phyloP scores from a whole-genome alignment of 2,888 invertebrate genomes.

The Heteromyza rotundicornis region DNA sequence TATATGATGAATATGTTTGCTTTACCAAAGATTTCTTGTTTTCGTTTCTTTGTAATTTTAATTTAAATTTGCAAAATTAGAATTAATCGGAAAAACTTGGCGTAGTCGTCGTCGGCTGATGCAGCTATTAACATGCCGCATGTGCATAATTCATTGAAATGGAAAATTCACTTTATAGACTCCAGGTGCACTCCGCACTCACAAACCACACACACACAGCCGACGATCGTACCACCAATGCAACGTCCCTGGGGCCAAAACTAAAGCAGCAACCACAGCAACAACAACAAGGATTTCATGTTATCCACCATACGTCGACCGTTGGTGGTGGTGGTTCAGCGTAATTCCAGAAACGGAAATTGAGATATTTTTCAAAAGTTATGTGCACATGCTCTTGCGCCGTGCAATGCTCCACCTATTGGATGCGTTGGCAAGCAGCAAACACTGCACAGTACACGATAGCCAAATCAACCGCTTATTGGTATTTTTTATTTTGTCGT shows the following conservation, averaged over 20 bases:
- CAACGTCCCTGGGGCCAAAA: neutral
- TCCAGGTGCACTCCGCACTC: slow-evolving; percentile 30
- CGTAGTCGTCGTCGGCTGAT: too few species aligned
- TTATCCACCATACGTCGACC: neutral
- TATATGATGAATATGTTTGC: too few species aligned
- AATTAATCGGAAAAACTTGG: too few species aligned
- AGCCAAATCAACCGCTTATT: neutral
- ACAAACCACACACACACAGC: neutral
- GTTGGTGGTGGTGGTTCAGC: slow-evolving; percentile 3
- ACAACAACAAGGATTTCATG: slow-evolving; percentile 9
- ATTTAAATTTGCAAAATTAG: too few species aligned
- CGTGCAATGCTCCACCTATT: neutral
- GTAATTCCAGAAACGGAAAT: slow-evolving; percentile 48
- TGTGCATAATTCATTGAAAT: slow-evolving; percentile 20
- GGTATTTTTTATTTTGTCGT: neutral
- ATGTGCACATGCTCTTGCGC: slow-evolving; percentile 37
- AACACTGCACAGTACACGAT: neutral
- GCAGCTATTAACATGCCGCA: neutral
- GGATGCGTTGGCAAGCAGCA: neutral
- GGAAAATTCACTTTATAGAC: slow-evolving; percentile 35
- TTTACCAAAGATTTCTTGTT: too few species aligned
- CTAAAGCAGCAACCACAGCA: slow-evolving; percentile 10
- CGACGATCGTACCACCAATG: too few species aligned
- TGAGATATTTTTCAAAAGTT: slow-evolving; percentile 50
- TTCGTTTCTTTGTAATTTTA: too few species aligned